Conservation (phyloP, 2,888 invertebrate genomes). For the Amphipoea oculea region DNA sequence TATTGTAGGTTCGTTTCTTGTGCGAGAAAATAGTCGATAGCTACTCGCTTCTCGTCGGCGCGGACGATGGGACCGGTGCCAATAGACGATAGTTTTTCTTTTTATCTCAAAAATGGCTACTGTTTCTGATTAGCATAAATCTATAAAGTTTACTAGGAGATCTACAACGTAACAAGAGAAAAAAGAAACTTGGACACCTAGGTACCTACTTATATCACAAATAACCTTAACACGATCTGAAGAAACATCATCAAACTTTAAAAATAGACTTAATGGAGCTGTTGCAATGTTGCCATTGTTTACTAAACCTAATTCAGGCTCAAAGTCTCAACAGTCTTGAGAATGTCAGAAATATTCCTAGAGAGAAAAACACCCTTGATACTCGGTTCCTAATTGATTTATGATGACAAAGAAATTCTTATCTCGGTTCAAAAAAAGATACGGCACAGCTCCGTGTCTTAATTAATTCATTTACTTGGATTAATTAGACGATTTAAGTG, state of each 20-base stretch:
- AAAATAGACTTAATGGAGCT: conserved; percentile 21
- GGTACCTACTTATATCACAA: not conserved
- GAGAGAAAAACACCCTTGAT: conserved; percentile 61
- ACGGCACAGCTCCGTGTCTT: conserved; percentile 67
- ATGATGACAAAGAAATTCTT: conserved; percentile 67
- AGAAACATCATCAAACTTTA: not conserved
- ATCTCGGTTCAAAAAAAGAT: conserved; percentile 65
- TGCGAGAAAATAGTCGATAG: not conserved
- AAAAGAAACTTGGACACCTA: not conserved
- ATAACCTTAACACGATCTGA: not conserved
- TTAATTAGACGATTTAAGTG: conserved; percentile 76
- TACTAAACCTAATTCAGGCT: conserved; percentile 22
- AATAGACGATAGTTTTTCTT: not conserved
- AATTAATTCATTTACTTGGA: conserved; percentile 78
- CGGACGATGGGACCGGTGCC: not conserved
- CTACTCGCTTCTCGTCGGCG: not conserved
- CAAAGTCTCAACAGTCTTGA: conserved; percentile 17
- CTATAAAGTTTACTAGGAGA: not conserved
- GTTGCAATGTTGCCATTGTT: conserved; percentile 28
- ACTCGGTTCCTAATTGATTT: conserved; percentile 73
- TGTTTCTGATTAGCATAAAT: conserved; percentile 3
- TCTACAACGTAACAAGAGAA: not conserved
- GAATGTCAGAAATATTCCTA: conserved; percentile 37
- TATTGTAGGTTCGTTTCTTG: not conserved
- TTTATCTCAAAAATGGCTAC: not conserved